Conservation (phyloP, 2,888 invertebrate genomes). For the Furcula furcula region DNA sequence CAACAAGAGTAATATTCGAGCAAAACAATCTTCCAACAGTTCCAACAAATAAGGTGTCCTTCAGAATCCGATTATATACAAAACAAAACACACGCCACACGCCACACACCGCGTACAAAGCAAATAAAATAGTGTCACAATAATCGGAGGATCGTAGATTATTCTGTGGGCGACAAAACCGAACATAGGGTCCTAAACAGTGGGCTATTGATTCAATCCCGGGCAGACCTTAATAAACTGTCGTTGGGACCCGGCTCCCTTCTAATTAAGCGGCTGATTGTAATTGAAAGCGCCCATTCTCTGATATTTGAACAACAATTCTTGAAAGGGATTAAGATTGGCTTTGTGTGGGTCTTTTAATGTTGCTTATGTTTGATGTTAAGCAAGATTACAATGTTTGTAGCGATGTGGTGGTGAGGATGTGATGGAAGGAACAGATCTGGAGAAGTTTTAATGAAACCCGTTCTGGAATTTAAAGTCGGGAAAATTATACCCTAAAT, state of each 20-base stretch:
- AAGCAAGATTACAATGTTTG: background rate
- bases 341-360: slow-evolving; percentile 24
- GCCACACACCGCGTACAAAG: slow-evolving; percentile 1
- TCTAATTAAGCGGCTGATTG: slow-evolving; percentile 57
- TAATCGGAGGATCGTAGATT: slow-evolving; percentile 26
- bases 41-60: background rate
- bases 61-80: background rate
- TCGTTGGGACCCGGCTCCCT: slow-evolving; percentile 30
- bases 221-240: slow-evolving; percentile 45
- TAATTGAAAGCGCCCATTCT: slow-evolving; percentile 57
- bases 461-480: no score
- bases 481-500: no score
- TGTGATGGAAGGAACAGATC: background rate
- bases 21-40: background rate
- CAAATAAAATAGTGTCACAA: slow-evolving; percentile 14
- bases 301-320: slow-evolving; percentile 56
- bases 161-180: slow-evolving; percentile 29
- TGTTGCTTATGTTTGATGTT: slow-evolving; percentile 5
- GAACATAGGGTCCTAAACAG: slow-evolving; percentile 36
- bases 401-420: background rate
- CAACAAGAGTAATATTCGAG: no score
- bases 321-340: slow-evolving; percentile 36
- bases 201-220: slow-evolving; percentile 42
- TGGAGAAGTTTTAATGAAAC: background rate
- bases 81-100: slow-evolving; percentile 3